Evolutionary conservation across 2,888 invertebrate species (phyloP).

Genomic region (Petrophora chlorosata): DNA sequence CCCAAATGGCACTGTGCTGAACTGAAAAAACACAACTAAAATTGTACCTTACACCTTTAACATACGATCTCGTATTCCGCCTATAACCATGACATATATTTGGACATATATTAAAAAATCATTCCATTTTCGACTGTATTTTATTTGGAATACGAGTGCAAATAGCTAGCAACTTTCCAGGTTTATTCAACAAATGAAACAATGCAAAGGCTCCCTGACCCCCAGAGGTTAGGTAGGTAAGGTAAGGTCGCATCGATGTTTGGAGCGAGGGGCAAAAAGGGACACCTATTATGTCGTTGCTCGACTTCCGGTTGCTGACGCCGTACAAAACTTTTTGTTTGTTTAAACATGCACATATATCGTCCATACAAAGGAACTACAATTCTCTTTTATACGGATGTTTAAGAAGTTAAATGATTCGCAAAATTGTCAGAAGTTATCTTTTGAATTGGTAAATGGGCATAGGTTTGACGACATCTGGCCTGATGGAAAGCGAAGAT

Average conservation of each 20-base stretch:
- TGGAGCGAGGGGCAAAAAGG: constrained; percentile 32
- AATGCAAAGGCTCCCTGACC: constrained; percentile 31
- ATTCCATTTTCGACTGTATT: constrained; percentile 2
- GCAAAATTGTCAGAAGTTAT: too few relatives aligned
- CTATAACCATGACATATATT: constrained; percentile 2
- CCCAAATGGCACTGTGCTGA: constrained; percentile 24
- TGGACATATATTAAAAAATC: background rate
- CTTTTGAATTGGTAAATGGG: too few relatives aligned
- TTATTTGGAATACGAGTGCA: background rate
- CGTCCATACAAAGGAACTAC: too few relatives aligned
- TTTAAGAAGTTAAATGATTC: too few relatives aligned
- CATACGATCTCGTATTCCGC: constrained; percentile 3
- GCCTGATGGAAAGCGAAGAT: too few relatives aligned
- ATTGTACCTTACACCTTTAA: constrained; percentile 7
- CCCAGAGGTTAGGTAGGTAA: constrained; percentile 12
- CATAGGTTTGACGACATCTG: too few relatives aligned
- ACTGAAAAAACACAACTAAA: constrained; percentile 9
- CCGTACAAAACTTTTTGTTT: constrained; percentile 23
- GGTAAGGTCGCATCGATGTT: constrained; percentile 30
- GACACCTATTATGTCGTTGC: constrained; percentile 31
- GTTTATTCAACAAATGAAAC: constrained; percentile 21
- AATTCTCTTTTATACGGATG: too few relatives aligned
- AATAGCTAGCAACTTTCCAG: constrained; percentile 2
- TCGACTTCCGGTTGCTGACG: constrained; percentile 27
- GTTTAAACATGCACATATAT: constrained; percentile 3